phyloP scores from a whole-genome alignment of 2,113 vertebrate species.

The Strigops habroptila region DNA sequence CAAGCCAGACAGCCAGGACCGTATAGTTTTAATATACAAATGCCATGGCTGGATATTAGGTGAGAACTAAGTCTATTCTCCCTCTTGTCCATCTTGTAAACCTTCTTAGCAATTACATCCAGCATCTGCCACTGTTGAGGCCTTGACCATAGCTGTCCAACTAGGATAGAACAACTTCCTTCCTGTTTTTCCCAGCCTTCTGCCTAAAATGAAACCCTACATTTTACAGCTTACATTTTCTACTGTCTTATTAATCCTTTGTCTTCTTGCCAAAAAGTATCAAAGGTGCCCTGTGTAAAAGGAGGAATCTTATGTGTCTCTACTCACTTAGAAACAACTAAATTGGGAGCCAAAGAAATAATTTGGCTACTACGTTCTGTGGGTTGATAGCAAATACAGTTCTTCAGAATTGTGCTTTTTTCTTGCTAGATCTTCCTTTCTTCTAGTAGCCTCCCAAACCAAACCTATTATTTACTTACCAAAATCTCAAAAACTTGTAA shows the following conservation, averaged over 20 bases:
- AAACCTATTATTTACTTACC: background rate
- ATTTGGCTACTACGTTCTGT: background rate
- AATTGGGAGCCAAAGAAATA: background rate
- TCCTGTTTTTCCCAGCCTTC: background rate
- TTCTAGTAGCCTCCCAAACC: background rate
- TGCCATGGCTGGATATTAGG: background rate
- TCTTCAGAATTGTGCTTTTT: background rate
- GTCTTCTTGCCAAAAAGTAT: background rate
- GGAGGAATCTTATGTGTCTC: background rate
- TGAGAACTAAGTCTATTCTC: background rate
- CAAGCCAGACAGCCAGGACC: background rate
- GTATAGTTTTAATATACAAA: background rate
- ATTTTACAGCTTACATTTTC: background rate
- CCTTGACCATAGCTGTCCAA: background rate
- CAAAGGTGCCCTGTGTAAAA: background rate
- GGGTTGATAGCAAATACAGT: background rate
- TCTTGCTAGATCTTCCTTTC: background rate
- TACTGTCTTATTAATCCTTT: background rate
- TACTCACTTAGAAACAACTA: background rate
- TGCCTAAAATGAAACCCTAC: background rate
- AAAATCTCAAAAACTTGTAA: background rate
- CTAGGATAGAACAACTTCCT: background rate
- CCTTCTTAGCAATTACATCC: background rate
- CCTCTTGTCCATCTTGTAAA: background rate
- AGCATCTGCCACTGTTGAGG: background rate